Percentiles rank a stretch among this genome's conserved stretches.
These are phyloP conservation scores for Lacerta viridis DNA, from an alignment of 2,797 vertebrate species.

Conservation along the genomic window DNA sequence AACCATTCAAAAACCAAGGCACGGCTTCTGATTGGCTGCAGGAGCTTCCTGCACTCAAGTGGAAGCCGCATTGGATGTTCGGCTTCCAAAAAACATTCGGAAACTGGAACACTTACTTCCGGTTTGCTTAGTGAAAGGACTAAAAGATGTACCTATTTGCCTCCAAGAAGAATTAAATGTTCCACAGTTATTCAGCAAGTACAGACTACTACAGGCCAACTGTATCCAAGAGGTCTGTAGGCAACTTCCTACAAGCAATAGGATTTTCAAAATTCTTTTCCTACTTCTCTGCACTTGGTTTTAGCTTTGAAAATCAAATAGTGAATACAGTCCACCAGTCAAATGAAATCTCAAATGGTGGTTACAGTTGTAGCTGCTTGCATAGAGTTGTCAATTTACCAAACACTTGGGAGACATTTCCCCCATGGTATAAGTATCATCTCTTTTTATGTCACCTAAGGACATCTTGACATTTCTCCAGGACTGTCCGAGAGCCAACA, in stretches of 20 bases:
- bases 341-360: background rate
- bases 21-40: no score
- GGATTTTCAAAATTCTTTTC: background rate
- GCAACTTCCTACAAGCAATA: background rate
- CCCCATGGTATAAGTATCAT: background rate
- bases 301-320: background rate
- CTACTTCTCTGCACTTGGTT: background rate
- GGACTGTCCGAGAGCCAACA: background rate
- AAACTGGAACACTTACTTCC: no score
- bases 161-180: no score
- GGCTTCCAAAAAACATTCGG: no score
- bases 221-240: background rate
- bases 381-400: background rate
- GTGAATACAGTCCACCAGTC: background rate
- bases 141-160: background rate
- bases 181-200: background rate
- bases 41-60: no score
- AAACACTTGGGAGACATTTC: background rate
- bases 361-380: background rate
- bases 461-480: conserved; percentile 13
- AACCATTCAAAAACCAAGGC: no score
- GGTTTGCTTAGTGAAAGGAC: no score
- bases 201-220: background rate
- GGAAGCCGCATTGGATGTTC: no score
- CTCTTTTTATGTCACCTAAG: conserved; percentile 12